Evolutionary conservation across 2,113 vertebrate genomes (phyloP), one percentile per base, ranked within the genome.

Genomic region (Sphaerodactylus townsendi): DNA sequence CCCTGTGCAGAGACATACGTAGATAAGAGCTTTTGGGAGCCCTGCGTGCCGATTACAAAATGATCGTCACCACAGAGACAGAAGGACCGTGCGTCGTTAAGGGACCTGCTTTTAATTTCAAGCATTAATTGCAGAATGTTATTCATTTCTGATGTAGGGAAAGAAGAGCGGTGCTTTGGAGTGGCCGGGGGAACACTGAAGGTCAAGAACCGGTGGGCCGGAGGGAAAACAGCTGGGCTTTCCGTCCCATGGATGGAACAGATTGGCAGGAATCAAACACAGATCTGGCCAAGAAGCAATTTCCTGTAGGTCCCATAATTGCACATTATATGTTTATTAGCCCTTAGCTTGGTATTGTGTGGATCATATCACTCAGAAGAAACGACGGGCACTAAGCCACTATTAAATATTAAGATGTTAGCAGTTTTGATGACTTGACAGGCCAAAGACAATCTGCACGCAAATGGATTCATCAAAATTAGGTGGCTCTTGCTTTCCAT

Each of bases 1-100:
- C 87, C 81, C 76, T 37, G 46, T 75, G n/a, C 92, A 93, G 89
- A 53, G 23, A 76, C 82, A 89, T 68, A 85, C 73, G 86, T 83
- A 56, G 19, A 83, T 85, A 68, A n/a, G 8, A 44, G 74, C 91
- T 90, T 80, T 5, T 3, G 90, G 89, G 90, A 85, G 80, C 30
- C 80, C 21, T 93, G 82, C 83, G 81, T 69, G 9, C 85, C n/a
- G 19, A 83, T 83, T 90, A 83, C 65, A 81, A 39, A 86, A 75
- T 70, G 33, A 35, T 75, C 85, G 87, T 84, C 80, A 77, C 83
- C 86, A 74, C 87, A 82, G 85, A 69, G 87, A 74, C 15, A 14
- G 76, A 66, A 37, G 85, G 73, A 70, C 83, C 83, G 56, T 87
- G 85, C 76, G 77, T 59, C 39, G 0, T 53, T 83, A 82, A 90